Evolutionary conservation across 2,797 vertebrate genomes (phyloP), one percentile per base, ranked within the genome.

Genomic region (Apogon hyalosoma): DNA sequence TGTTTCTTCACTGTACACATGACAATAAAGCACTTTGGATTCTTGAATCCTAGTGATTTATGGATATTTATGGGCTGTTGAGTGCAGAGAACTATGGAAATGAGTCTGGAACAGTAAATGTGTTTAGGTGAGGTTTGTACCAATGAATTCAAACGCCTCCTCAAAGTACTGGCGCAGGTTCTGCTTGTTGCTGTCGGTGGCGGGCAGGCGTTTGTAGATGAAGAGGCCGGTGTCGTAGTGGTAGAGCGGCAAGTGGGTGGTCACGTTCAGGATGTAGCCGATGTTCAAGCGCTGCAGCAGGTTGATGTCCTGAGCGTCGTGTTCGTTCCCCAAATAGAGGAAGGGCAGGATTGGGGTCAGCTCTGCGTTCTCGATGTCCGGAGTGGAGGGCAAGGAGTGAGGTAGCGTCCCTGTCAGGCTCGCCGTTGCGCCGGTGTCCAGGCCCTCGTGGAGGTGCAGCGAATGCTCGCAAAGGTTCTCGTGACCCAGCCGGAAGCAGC

Each of bases 111-210:
- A 36, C 7, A 36, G 33, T 36, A 36, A 36, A 36, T 36, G 33
- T 36, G 33, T 9, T 3, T 28, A 36, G 33, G 33, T 50, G 21
- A 8, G 12, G 28, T 31, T 8, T 83, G 85, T 96, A 99, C 98
- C 98, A 7, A 99, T 98, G 88, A 98, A 99, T 85, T 99, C 98
- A 67, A 99, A 99, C 3, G 98, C 98, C 94, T 99, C 98, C 88
- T 99, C 98, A 3, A 99, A 99, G 92, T 99, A 99, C 93, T 98
- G 97, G 47, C 97, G 95, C 90, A 99, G 95, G 93, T 99, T 99
- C 94, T 99, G 98, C 88, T 98, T 99, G 96, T 96, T 98, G 96
- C 97, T 99, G 92, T 99, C 98, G 0, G 97, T 98, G 86, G 98
- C 98, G 0, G 98, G 98, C 79, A 99, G 94, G 53, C 98, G 93